Evolutionary conservation across 2,888 invertebrate genomes (phyloP), one percentile per base, ranked within the genome.

Genomic region (Gerris lacustris): DNA sequence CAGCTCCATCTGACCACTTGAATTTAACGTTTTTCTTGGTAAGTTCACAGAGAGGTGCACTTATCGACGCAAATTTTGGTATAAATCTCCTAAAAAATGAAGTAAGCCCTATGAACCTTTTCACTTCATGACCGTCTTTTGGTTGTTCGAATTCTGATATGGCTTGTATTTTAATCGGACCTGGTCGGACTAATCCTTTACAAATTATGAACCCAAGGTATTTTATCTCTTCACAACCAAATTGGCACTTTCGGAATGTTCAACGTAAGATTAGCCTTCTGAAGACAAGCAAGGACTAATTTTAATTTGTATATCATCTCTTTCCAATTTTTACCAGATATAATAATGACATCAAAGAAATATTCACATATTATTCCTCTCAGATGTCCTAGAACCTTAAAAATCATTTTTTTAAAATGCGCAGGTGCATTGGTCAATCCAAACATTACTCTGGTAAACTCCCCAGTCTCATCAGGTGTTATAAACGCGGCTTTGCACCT

Each of bases 161-260:
- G 11, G 76, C 76, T 9, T 67, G 72, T 5, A 76, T 45, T 67
- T 78, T 78, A 0, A 72, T 72, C 0, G 75, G 75, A 63, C 77
- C 77, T n/a, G 76, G 74, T 47, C 71, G 67, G 6, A 79, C 72
- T 31, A 31, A 1, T 31, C 31, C 31, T 31, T 31, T 31, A 4
- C 31, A 31, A 31, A 31, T 31, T 31, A 77, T 64, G 31, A 31
- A 31, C 31, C 31, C 31, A 31, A 31, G 31, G 31, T 31, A 31
- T 31, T 31, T 31, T 31, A 31, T 31, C 31, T 31, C 31, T 31
- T 31, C 31, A 31, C 31, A 31, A 31, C 31, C 31, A 31, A 31
- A 31, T 1, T 31, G 31, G 31, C 31, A 31, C n/a, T 31, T 31
- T 4, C 31, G 1, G 55, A 15, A 55, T 9, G 5, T 55, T 55